Percentiles rank a stretch among this genome's conserved stretches.
Conservation (phyloP, 2,797 vertebrate species). For the Denticeps clupeoides region DNA sequence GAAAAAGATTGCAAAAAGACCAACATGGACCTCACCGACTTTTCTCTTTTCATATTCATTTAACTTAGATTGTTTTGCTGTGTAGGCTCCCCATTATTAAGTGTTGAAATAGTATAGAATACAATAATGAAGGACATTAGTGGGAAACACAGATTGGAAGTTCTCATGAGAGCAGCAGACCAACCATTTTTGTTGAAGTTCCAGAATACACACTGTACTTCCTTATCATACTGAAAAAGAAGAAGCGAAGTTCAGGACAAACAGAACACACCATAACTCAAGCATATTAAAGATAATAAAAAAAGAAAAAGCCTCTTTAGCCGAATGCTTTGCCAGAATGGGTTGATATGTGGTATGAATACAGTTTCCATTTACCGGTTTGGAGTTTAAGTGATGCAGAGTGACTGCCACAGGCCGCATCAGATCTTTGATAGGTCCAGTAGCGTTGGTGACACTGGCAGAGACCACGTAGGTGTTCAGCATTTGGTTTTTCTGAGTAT, state of each 20-base stretch:
- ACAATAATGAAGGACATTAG: too few relatives aligned
- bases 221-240: slow-evolving; percentile 45
- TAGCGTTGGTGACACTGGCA: slow-evolving; percentile 66
- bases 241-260: slow-evolving; percentile 14
- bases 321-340: too few relatives aligned
- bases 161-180: slow-evolving; percentile 11
- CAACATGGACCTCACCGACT: too few relatives aligned
- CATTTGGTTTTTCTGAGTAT: slow-evolving; percentile 13
- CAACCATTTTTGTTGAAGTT: slow-evolving; percentile 70
- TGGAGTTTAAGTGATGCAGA: slow-evolving; percentile 60
- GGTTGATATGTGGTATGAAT: too few relatives aligned
- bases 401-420: slow-evolving; percentile 59
- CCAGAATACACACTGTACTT: slow-evolving; percentile 73
- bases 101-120: neutral
- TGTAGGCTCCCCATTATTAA: too few relatives aligned
- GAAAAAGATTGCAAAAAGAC: too few relatives aligned
- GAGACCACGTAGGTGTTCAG: slow-evolving; percentile 77
- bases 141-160: neutral
- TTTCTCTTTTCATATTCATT: too few relatives aligned
- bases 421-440: slow-evolving; percentile 55
- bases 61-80: too few relatives aligned
- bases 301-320: too few relatives aligned
- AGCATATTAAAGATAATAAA: too few relatives aligned
- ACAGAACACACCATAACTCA: neutral
- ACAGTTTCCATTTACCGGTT: slow-evolving; percentile 51